Evolutionary conservation across 1,140 invertebrate genomes (phyloP).

Genomic region (Frieseomelitta varia): DNA sequence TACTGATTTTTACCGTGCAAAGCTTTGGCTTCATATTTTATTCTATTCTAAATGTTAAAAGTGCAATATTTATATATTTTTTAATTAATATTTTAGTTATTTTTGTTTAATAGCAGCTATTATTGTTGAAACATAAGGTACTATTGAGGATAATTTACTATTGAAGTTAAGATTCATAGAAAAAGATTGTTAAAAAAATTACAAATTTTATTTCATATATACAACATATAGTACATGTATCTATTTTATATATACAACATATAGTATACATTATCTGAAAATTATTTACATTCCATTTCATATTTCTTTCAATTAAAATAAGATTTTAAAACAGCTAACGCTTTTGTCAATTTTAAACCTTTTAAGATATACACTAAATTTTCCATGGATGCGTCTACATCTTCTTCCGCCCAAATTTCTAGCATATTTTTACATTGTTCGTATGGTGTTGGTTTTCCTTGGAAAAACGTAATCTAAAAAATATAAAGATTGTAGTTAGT

Average conservation of each 20-base stretch:
- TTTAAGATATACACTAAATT: constrained; percentile 91
- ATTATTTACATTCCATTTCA: too few species aligned
- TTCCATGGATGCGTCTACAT: constrained; percentile 92
- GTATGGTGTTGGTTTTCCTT: constrained; percentile 84
- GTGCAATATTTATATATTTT: background rate
- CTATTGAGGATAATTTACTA: too few species aligned
- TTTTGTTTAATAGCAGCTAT: background rate
- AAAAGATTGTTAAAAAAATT: constrained; percentile 12
- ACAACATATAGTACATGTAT: constrained; percentile 14
- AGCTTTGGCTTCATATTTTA: background rate
- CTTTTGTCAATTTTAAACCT: constrained; percentile 88
- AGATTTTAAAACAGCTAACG: constrained; percentile 84
- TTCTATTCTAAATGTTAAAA: background rate
- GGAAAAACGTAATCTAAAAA: constrained; percentile 88
- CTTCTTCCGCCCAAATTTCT: constrained; percentile 92
- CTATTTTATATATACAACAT: constrained; percentile 4
- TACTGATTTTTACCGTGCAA: background rate
- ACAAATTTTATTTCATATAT: constrained; percentile 22
- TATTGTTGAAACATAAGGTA: background rate
- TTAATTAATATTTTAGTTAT: background rate
- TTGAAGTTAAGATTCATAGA: background rate
- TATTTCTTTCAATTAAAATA: constrained; percentile 20
- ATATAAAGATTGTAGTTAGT: constrained; percentile 1
- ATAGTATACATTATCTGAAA: too few species aligned
- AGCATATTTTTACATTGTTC: constrained; percentile 88